Evolutionary conservation across 1,140 invertebrate genomes (phyloP).

Genomic region (Pseudomyrmex concolor): DNA sequence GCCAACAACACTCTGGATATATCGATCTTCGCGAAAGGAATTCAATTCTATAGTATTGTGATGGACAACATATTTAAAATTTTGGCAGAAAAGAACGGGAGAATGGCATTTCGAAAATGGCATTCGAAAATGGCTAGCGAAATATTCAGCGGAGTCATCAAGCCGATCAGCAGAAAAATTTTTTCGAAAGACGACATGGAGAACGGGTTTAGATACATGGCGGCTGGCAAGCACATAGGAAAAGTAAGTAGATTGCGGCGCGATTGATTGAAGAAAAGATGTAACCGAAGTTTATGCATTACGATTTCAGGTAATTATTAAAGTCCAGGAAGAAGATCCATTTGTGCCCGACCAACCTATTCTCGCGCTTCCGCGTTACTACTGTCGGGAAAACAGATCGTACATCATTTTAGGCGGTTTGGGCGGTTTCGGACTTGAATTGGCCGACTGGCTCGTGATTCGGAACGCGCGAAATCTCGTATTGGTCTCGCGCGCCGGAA

Average conservation of each 20-base stretch:
- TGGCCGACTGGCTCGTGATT: slow-evolving; percentile 90
- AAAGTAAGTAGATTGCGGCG: slow-evolving; percentile 84
- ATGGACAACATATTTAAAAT: slow-evolving; percentile 73
- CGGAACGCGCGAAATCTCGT: slow-evolving; percentile 89
- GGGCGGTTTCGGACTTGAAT: slow-evolving; percentile 92
- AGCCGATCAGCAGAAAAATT: slow-evolving; percentile 82
- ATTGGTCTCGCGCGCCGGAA: slow-evolving; percentile 89
- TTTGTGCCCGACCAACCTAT: slow-evolving; percentile 69
- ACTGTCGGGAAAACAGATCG: slow-evolving; percentile 83
- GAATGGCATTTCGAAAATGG: too few species aligned
- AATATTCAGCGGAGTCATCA: slow-evolving; percentile 85
- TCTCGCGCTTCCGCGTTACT: slow-evolving; percentile 85
- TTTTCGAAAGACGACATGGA: slow-evolving; percentile 84
- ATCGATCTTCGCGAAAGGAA: slow-evolving; percentile 92
- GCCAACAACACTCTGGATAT: slow-evolving; percentile 88
- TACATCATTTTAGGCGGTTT: slow-evolving; percentile 88
- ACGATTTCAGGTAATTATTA: slow-evolving; percentile 85
- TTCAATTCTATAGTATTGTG: slow-evolving; percentile 91
- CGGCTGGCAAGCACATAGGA: slow-evolving; percentile 90
- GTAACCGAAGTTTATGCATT: background rate
- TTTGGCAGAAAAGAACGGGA: background rate
- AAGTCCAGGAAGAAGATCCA: slow-evolving; percentile 84
- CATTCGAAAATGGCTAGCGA: slow-evolving; percentile 48
- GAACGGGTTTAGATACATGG: slow-evolving; percentile 87
- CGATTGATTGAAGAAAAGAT: background rate